Conservation (phyloP, 2,797 vertebrate species). For the Melanogrammus aeglefinus region DNA sequence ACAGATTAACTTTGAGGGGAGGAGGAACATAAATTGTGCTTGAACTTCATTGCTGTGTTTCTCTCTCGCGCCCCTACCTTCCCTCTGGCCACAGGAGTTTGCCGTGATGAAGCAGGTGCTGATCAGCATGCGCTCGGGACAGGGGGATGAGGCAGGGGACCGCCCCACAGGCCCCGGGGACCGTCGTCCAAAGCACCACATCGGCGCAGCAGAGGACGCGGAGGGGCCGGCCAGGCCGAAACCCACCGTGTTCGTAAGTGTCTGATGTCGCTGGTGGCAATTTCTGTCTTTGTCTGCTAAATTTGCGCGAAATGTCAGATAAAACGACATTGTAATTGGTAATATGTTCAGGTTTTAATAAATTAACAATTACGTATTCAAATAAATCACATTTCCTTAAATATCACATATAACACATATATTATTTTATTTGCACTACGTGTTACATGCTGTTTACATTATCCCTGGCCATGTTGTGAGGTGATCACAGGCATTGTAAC, state of each 20-base stretch:
- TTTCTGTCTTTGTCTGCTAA: too few species aligned
- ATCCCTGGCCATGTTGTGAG: background rate
- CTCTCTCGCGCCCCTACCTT: background rate
- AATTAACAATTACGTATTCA: too few species aligned
- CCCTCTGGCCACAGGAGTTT: constrained; percentile 76
- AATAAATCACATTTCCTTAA: too few species aligned
- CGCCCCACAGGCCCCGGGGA: constrained; percentile 26
- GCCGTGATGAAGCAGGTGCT: constrained; percentile 92
- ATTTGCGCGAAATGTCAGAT: too few species aligned
- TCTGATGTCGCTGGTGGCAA: background rate
- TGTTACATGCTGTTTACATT: background rate
- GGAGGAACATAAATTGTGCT: background rate
- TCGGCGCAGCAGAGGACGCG: constrained; percentile 60
- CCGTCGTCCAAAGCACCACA: constrained; percentile 48
- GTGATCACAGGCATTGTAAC: background rate
- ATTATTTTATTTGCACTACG: background rate
- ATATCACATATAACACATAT: too few species aligned
- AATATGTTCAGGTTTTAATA: too few species aligned
- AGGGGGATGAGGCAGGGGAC: constrained; percentile 52
- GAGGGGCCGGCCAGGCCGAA: constrained; percentile 78
- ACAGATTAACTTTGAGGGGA: background rate
- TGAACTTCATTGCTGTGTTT: background rate
- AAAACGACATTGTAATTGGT: too few species aligned
- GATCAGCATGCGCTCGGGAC: constrained; percentile 74
- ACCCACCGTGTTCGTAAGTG: constrained; percentile 94